Conservation (phyloP, 2,888 invertebrate species). For the Drosophila tanythrix region DNA sequence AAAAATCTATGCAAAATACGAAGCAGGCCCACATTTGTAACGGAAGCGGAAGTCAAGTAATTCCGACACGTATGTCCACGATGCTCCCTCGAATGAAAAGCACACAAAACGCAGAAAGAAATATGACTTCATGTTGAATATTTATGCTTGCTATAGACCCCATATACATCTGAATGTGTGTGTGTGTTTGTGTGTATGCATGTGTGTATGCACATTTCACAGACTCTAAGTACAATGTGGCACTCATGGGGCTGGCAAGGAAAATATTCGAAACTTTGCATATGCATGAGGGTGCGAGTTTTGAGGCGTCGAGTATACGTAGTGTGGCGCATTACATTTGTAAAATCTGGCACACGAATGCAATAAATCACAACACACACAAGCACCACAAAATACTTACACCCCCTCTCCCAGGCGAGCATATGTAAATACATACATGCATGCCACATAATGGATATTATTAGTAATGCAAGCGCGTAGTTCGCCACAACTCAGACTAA, state of each 20-base stretch:
- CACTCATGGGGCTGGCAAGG: conserved; percentile 60
- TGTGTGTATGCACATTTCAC: conserved; percentile 12
- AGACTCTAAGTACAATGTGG: conserved; percentile 61
- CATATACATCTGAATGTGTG: not conserved
- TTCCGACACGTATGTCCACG: conserved; percentile 79
- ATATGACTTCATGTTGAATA: conserved; percentile 73
- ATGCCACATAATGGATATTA: conserved; percentile 67
- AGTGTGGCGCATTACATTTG: conserved; percentile 78
- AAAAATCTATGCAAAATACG: not conserved
- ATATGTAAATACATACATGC: conserved; percentile 31
- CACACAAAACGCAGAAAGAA: conserved; percentile 73
- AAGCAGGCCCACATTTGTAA: conserved; percentile 18
- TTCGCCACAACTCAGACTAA: conserved; percentile 60
- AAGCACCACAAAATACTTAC: conserved; percentile 62
- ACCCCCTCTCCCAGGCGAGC: conserved; percentile 24
- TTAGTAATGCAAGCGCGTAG: conserved; percentile 76
- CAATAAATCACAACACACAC: conserved; percentile 81
- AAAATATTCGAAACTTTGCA: conserved; percentile 80
- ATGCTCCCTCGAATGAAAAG: conserved; percentile 71
- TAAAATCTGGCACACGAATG: conserved; percentile 84
- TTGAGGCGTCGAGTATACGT: conserved; percentile 16
- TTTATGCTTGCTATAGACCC: conserved; percentile 58
- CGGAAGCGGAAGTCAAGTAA: conserved; percentile 73
- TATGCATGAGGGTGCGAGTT: conserved; percentile 63
- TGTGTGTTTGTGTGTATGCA: not conserved